phyloP scores from a whole-genome alignment of 2,888 invertebrate species.

The Drosophila helvetica region DNA sequence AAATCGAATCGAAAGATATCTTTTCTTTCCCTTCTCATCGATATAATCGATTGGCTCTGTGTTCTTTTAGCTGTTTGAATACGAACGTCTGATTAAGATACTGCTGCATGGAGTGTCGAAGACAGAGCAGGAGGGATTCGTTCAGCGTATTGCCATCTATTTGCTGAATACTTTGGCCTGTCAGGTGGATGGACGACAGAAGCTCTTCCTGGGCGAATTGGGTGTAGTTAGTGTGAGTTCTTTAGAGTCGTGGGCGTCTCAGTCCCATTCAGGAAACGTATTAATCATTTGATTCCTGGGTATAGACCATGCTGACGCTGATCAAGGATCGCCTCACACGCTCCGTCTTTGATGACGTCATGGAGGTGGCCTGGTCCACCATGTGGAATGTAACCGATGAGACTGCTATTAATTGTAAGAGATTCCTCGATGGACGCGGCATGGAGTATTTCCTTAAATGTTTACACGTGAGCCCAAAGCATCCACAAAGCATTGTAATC shows the following conservation, averaged over 20 bases:
- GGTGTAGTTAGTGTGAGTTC: slow-evolving; percentile 91
- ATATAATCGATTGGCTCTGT: slow-evolving; percentile 8
- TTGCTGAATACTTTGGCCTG: slow-evolving; percentile 97
- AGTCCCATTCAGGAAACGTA: no score
- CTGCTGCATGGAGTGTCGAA: slow-evolving; percentile 92
- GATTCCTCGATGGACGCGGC: slow-evolving; percentile 94
- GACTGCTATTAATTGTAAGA: slow-evolving; percentile 96
- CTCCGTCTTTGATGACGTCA: slow-evolving; percentile 94
- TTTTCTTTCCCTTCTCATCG: background rate
- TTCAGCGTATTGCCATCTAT: slow-evolving; percentile 97
- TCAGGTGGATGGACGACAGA: slow-evolving; percentile 97
- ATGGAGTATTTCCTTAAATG: slow-evolving; percentile 96
- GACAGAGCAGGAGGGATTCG: slow-evolving; percentile 94
- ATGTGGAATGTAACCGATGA: slow-evolving; percentile 99
- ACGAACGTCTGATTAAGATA: slow-evolving; percentile 92
- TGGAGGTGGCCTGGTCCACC: slow-evolving; percentile 99
- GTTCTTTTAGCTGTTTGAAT: slow-evolving; percentile 91
- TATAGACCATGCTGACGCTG: slow-evolving; percentile 93
- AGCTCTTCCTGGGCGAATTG: slow-evolving; percentile 94
- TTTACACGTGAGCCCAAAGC: slow-evolving; percentile 87
- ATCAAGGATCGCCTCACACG: slow-evolving; percentile 92
- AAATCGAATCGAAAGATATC: slow-evolving; percentile 42
- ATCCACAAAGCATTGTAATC: background rate
- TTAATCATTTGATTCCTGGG: slow-evolving; percentile 43
- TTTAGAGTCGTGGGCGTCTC: background rate